Conservation (phyloP, 2,113 vertebrate species). For the Crotophaga sulcirostris region DNA sequence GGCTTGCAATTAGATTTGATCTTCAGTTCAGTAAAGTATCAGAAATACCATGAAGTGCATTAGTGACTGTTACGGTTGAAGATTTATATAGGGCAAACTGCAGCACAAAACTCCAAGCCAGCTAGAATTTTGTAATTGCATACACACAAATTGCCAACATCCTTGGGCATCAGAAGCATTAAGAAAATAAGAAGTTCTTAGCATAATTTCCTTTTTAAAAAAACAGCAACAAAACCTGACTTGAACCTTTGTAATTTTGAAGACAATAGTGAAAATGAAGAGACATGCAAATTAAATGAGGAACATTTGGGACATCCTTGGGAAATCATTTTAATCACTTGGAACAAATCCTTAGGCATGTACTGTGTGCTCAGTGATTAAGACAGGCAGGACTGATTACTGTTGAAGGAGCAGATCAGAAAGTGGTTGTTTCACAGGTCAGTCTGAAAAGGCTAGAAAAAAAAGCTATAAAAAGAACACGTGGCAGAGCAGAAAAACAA, state of each 20-base stretch:
- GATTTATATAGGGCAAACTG: not conserved
- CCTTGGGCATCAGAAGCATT: not conserved
- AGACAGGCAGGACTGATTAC: not conserved
- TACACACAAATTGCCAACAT: not conserved
- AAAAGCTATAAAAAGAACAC: not conserved
- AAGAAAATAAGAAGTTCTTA: not conserved
- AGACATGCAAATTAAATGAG: not conserved
- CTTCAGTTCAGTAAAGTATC: not conserved
- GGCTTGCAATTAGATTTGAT: not conserved
- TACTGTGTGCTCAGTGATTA: not conserved
- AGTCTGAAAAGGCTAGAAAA: not conserved
- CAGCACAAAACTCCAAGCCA: not conserved
- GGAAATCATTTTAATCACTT: slow-evolving; percentile 4
- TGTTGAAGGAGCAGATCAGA: not conserved
- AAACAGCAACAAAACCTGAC: not conserved
- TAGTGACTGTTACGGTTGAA: not conserved
- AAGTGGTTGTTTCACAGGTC: not conserved
- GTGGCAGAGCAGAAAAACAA: not conserved
- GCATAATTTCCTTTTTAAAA: not conserved
- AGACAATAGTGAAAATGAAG: not conserved
- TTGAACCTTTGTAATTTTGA: not conserved
- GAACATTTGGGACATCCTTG: not conserved
- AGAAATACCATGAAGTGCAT: not conserved
- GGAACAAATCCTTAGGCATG: not conserved
- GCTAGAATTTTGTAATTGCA: not conserved